These are phyloP conservation scores for Origma solitaria DNA, from an alignment of 2,113 vertebrate species.

Conservation along the genomic window DNA sequence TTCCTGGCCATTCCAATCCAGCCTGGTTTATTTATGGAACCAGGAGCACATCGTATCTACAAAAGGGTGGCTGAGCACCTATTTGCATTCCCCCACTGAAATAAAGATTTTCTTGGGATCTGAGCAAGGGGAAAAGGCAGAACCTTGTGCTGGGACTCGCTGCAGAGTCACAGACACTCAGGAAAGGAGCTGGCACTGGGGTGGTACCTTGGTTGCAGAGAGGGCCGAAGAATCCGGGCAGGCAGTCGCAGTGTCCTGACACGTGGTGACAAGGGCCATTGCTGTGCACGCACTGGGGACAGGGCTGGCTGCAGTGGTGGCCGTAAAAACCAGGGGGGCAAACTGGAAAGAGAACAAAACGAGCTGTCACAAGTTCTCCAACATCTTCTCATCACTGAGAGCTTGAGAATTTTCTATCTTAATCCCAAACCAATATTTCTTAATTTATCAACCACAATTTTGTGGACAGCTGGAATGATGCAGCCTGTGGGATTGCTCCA, in stretches of 20 bases:
- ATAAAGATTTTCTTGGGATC: neutral
- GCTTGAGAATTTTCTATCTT: neutral
- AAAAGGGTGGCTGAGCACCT: neutral
- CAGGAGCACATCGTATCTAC: conserved; percentile 14
- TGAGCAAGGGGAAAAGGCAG: neutral
- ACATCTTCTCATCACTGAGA: neutral
- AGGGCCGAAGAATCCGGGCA: conserved; percentile 87
- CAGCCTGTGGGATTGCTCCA: neutral
- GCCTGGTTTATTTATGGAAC: conserved; percentile 53
- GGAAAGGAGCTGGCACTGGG: neutral
- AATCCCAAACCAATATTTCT: neutral
- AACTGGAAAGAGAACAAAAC: conserved; percentile 69
- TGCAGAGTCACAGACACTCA: neutral
- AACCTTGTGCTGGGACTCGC: neutral
- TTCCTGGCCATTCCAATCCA: conserved; percentile 23
- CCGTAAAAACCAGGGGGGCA: conserved; percentile 93
- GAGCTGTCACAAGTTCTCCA: neutral
- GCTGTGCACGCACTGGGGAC: conserved; percentile 93
- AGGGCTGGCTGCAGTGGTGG: conserved; percentile 88
- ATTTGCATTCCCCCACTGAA: neutral
- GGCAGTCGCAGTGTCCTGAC: conserved; percentile 89
- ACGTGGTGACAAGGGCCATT: conserved; percentile 89
- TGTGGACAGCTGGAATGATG: neutral
- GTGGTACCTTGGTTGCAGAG: conserved; percentile 93
- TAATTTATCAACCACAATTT: neutral